A percentile compares a stretch with the other conserved stretches of the same genome.
Evolutionary conservation across 2,113 vertebrate genomes (phyloP).

Genomic region (Orthonyx spaldingii): DNA sequence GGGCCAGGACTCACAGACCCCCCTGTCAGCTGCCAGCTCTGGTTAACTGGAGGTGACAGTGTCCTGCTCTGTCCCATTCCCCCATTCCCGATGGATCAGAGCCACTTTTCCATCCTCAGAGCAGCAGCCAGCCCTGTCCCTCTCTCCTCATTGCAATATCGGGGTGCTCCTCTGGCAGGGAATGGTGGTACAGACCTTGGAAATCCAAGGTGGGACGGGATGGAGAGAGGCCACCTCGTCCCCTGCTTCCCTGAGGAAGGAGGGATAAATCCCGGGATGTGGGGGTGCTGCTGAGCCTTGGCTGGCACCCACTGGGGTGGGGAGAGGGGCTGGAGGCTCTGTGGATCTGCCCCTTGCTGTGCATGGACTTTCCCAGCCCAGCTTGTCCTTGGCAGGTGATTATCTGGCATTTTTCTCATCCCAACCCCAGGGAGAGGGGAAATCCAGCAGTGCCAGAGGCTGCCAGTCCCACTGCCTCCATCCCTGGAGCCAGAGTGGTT

Average conservation of each 20-base stretch:
- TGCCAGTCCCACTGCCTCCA: neutral
- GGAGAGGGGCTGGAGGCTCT: neutral
- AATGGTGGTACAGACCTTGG: neutral
- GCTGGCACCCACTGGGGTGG: neutral
- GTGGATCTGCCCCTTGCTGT: rapidly evolving
- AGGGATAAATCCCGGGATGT: neutral
- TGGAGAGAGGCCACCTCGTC: neutral
- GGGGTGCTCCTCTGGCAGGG: rapidly evolving
- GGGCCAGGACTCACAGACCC: neutral
- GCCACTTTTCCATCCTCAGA: neutral
- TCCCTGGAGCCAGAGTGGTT: neutral
- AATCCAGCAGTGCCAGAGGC: neutral
- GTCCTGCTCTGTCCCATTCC: neutral
- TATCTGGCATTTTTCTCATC: neutral
- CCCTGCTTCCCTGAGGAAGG: neutral
- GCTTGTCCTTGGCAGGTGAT: neutral
- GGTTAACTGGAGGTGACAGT: neutral
- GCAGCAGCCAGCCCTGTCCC: neutral
- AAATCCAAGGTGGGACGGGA: neutral
- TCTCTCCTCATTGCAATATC: rapidly evolving
- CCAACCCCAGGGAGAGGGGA: neutral
- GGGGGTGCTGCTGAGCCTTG: neutral
- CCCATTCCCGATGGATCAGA: rapidly evolving
- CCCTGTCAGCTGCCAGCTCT: neutral
- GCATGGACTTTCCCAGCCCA: neutral